Conservation (phyloP, 1,140 invertebrate species). For the Polypedilum vanderplanki region DNA sequence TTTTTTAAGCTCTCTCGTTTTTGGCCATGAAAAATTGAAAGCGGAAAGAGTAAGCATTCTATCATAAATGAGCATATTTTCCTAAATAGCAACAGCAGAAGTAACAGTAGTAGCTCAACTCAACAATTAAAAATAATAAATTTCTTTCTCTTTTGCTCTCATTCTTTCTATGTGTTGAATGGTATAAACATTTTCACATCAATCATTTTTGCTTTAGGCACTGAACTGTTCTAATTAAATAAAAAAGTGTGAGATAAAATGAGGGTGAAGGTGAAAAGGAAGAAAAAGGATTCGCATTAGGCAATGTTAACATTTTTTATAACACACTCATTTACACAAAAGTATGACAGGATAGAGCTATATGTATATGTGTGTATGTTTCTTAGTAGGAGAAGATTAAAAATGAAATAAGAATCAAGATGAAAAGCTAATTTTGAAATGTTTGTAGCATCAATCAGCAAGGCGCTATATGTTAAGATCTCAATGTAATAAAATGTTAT, state of each 20-base stretch:
- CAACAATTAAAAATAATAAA: too few relatives aligned
- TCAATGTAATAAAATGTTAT: conserved; percentile 1
- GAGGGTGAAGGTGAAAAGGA: background rate
- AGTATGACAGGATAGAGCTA: background rate
- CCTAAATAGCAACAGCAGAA: too few relatives aligned
- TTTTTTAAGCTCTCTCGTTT: too few relatives aligned
- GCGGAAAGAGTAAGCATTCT: too few relatives aligned
- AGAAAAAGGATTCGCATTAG: background rate
- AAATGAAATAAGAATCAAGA: conserved; percentile 14
- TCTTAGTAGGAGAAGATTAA: background rate
- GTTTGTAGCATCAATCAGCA: conserved; percentile 8
- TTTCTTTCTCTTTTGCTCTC: too few relatives aligned
- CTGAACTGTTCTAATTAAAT: background rate
- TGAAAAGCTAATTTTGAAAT: conserved; percentile 19
- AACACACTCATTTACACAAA: background rate
- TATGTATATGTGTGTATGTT: background rate
- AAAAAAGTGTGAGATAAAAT: background rate
- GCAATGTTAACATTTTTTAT: background rate
- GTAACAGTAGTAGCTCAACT: too few relatives aligned
- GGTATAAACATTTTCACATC: background rate
- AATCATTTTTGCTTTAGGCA: conserved; percentile 6
- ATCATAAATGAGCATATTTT: too few relatives aligned
- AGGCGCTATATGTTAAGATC: background rate
- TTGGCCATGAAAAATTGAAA: too few relatives aligned
- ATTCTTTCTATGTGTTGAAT: background rate